These are phyloP conservation scores for Xenus cinereus DNA, from an alignment of 2,113 vertebrate species.

Conservation along the genomic window DNA sequence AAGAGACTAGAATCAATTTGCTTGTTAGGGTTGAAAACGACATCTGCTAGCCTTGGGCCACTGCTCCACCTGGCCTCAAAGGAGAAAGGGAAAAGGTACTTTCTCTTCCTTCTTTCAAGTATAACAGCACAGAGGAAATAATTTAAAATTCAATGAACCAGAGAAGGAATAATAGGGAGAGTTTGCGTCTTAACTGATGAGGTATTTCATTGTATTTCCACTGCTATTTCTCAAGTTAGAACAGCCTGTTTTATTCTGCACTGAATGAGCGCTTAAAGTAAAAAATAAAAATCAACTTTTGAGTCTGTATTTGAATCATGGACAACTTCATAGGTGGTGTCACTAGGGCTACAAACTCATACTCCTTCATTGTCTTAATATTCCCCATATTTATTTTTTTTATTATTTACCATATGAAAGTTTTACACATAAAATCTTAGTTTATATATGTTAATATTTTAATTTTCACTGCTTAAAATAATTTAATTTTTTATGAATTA, in stretches of 20 bases:
- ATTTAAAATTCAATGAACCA: background rate
- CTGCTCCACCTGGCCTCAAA: background rate
- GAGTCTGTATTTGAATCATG: background rate
- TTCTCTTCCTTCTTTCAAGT: background rate
- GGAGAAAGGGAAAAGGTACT: background rate
- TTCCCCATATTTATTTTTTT: background rate
- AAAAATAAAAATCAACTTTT: background rate
- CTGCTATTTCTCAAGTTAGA: background rate
- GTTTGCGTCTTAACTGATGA: background rate
- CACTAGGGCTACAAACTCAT: background rate
- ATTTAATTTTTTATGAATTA: background rate
- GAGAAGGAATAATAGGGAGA: background rate
- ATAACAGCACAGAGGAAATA: background rate
- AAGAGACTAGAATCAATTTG: background rate
- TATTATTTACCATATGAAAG: background rate
- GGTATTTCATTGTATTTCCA: background rate
- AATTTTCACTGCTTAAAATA: background rate
- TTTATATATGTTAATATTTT: background rate
- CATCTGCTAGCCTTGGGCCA: background rate
- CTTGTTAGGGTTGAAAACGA: background rate
- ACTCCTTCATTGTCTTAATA: background rate
- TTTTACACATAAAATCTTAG: background rate
- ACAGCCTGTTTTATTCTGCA: background rate
- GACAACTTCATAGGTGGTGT: background rate
- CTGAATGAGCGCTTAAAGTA: background rate